Percentiles rank a stretch among this genome's conserved stretches.
Conservation (phyloP, 2,888 invertebrate species). For the Ennomos erosarius region DNA sequence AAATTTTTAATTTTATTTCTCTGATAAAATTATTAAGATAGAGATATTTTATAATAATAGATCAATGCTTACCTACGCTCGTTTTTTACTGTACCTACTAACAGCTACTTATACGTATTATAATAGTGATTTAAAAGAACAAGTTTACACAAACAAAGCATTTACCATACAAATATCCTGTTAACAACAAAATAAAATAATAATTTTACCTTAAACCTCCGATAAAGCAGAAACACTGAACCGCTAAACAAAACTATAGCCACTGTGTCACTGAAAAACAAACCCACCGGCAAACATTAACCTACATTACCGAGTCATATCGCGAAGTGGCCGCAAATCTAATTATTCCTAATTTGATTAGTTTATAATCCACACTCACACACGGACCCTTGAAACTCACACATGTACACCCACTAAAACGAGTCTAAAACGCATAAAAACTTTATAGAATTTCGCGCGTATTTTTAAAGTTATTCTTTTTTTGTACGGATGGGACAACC, state of each 20-base stretch:
- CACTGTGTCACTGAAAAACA: constrained; percentile 34
- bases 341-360: constrained; percentile 82
- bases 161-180: background rate
- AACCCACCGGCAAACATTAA: constrained; percentile 36
- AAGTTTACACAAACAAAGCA: background rate
- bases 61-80: no score
- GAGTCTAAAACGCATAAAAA: background rate
- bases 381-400: constrained; percentile 37
- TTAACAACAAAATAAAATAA: background rate
- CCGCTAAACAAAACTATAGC: constrained; percentile 16
- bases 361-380: constrained; percentile 60
- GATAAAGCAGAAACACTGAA: constrained; percentile 13
- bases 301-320: constrained; percentile 56
- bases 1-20: no score
- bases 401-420: background rate
- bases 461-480: constrained; percentile 19
- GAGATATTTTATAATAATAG: no score
- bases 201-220: constrained; percentile 9
- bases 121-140: no score
- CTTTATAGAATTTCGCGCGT: constrained; percentile 24
- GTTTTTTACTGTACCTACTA: no score
- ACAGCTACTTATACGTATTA: no score
- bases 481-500: constrained; percentile 48
- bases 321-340: constrained; percentile 59
- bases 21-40: no score